phyloP scores from a whole-genome alignment of 2,797 vertebrate genomes.

The Etheostoma perlongum region DNA sequence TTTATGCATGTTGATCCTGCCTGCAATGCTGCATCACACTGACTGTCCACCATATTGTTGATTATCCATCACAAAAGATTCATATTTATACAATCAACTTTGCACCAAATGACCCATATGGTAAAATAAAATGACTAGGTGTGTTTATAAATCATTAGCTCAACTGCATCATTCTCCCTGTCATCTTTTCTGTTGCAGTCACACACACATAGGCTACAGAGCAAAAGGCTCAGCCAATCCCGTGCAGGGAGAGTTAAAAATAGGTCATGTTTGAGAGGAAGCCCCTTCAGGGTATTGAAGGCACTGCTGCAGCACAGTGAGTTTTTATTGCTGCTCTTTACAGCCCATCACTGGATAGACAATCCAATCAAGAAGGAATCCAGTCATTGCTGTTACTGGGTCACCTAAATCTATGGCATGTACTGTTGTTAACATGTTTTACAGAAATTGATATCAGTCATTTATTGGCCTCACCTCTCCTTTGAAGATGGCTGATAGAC shows the following conservation, averaged over 20 bases:
- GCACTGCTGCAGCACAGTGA: constrained; percentile 73
- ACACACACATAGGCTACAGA: constrained; percentile 72
- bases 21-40: constrained; percentile 61
- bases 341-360: constrained; percentile 47
- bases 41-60: constrained; percentile 1
- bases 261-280: constrained; percentile 88
- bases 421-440: constrained; percentile 2
- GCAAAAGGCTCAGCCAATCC: constrained; percentile 80
- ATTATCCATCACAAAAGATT: constrained; percentile 19
- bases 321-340: constrained; percentile 63
- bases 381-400: constrained; percentile 4
- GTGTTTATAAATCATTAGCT: constrained; percentile 52
- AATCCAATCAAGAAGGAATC: constrained; percentile 31
- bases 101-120: constrained; percentile 21
- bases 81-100: constrained; percentile 33
- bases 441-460: not conserved
- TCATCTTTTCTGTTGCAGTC: constrained; percentile 46
- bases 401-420: not conserved
- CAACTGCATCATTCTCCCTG: constrained; percentile 52
- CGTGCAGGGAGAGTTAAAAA: constrained; percentile 84
- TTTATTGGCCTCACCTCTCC: constrained; percentile 86
- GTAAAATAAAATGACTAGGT: constrained; percentile 38
- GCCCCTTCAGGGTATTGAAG: constrained; percentile 83
- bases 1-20: constrained; percentile 71
- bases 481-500: constrained; percentile 93